Evolutionary conservation across 2,888 invertebrate genomes (phyloP), one percentile per base, ranked within the genome.

Genomic region (Neelides folsomi): DNA sequence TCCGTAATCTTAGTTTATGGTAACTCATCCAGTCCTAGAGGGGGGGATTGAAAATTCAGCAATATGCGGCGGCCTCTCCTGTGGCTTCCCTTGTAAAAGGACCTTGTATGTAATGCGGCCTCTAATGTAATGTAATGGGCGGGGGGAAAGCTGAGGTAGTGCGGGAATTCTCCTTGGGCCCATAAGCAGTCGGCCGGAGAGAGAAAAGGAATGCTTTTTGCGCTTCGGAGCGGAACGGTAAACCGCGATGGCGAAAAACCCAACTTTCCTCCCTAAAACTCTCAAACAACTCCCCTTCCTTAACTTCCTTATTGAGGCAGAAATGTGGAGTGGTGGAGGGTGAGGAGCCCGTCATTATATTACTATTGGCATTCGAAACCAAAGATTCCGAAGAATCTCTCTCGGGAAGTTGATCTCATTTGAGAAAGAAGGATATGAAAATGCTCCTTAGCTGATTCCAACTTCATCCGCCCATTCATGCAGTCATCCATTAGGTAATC

Each of bases 141-240:
- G 42, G 35, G 34, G 49, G 35, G 15, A 35, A 46, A 27, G 4
- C 27, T 27, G 27, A 27, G 27, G 27, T 27, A 27, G 27, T 27
- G 27, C 27, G 41, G 42, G 54, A 51, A 54, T 54, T 48, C 54
- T 54, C 54, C 47, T 35, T 51, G 51, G 54, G 54, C 54, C 54
- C 54, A 54, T 54, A 54, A 54, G 54, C 47, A 54, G 35, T 37
- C 36, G 46, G 46, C 50, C 53, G 53, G 41, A 16, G 15, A 52
- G 43, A 48, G 47, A 48, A 49, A n/a, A 41, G 49, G 44, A 57
- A 57, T 57, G 57, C 57, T 57, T 54, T 57, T 57, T 57, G 57
- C 51, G 52, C 54, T 57, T 10, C 52, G 42, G 47, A 57, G 52
- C 57, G 57, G 49, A 54, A 57, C 57, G 52, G 42, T 41, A 45